Evolutionary conservation across 2,888 invertebrate genomes (phyloP), one percentile per base, ranked within the genome.

Genomic region (Anaspis maculata): DNA sequence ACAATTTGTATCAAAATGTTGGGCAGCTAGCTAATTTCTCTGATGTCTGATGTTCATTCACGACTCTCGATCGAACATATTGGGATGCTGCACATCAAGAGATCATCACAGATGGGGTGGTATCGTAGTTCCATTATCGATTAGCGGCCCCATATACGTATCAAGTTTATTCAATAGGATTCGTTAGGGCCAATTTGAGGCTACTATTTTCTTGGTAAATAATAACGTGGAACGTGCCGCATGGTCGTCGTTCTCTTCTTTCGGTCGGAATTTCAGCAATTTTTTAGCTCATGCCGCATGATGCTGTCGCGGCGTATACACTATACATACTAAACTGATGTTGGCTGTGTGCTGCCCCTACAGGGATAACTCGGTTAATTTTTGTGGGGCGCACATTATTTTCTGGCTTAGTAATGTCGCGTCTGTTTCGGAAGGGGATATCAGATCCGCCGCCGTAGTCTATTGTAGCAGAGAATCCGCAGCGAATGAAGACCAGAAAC

Each of bases 151-250:
- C 45, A 50, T 53, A 51, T 57, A 51, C 56, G 55, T 56, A 55
- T 55, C 48, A 53, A 54, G 56, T 54, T 46, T 53, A 51, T 54
- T 62, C 60, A 62, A 64, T 62, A 54, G 61, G 55, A 59, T 62
- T 64, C 64, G 62, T 62, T 64, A 64, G 60, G 53, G 56, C 56
- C 62, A 62, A 62, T 64, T 64, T 62, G 56, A 59, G 60, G 54
- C 56, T 54, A 57, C 57, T 57, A 58, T 57, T 56, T 57, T 55
- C 56, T 55, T 50, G 47, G 48, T 49, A 58, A 58, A 58, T 58
- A 57, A 57, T 57, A 56, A 57, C 47, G 51, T 39, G 39, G 50
- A 40, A 37, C 37, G 42, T 24, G 32, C 30, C 15, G 13, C 23
- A 15, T 19, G 19, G 19, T 19, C 19, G 19, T 9, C 19, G 19